Percentiles rank a stretch among this genome's conserved stretches.
phyloP scores from a whole-genome alignment of 2,797 vertebrate genomes.

The Urocyon cinereoargenteus region DNA sequence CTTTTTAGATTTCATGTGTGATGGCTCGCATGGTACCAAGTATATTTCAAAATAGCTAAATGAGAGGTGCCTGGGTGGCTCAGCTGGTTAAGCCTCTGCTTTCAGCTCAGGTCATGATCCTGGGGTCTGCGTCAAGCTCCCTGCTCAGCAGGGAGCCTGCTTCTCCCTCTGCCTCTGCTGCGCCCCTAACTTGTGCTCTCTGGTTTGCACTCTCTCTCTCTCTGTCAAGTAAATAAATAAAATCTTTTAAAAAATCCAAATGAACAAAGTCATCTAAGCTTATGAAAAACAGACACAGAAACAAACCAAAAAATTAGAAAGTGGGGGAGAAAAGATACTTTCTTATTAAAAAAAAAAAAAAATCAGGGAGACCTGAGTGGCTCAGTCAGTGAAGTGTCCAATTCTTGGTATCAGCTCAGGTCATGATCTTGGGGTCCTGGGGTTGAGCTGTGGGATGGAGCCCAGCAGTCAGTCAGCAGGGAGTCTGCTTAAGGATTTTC shows the following conservation, averaged over 20 bases:
- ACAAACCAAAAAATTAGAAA: background rate
- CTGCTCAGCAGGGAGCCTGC: too few species aligned
- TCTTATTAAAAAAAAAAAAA: background rate
- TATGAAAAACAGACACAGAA: background rate
- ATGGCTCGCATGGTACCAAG: background rate
- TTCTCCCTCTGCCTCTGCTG: too few species aligned
- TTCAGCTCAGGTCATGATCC: too few species aligned
- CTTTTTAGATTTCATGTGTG: background rate
- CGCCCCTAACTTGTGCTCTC: too few species aligned
- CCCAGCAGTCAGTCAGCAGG: background rate
- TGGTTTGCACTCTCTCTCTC: too few species aligned
- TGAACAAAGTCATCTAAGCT: background rate
- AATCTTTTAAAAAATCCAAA: background rate
- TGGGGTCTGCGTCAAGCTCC: too few species aligned
- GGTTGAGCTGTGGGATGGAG: rapidly evolving
- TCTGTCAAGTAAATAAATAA: too few species aligned
- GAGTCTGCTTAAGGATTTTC: background rate
- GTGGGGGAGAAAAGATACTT: background rate
- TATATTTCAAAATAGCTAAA: background rate
- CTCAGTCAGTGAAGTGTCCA: background rate
- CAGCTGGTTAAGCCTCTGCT: too few species aligned
- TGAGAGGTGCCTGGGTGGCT: too few species aligned
- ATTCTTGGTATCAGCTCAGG: too few species aligned
- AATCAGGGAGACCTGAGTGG: background rate
- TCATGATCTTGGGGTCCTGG: background rate